Evolutionary conservation across 2,888 invertebrate genomes (phyloP), one percentile per base, ranked within the genome.

Genomic region (Drosophila colorata): DNA sequence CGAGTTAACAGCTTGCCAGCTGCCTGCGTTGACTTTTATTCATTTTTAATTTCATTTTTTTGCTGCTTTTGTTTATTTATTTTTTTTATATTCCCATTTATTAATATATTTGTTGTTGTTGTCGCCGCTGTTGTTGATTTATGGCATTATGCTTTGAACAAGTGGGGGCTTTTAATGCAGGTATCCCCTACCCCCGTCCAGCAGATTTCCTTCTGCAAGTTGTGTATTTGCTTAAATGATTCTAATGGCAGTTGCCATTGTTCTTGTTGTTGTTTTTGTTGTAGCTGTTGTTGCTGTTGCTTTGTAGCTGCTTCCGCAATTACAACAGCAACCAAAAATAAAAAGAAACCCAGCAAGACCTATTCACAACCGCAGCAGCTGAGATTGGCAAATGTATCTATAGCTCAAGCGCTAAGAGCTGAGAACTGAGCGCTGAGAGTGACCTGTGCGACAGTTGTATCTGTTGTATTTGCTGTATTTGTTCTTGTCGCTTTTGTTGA

Each of bases 261-360:
- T 51, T 58, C 14, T 38, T 68, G 33, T 37, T 49, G 43, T 43
- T 63, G 40, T 20, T 48, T 18, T 7, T 46, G 25, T 25, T 37
- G 11, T 35, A 13, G 48, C 52, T 52, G 18, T 40, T 40, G 18
- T n/a, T 41, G 18, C 44, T 40, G 18, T n/a, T 41, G 38, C 16
- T 31, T 13, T 31, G 31, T 11, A 28, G 48, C 31, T 67, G 74
- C 71, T 80, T 80, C 81, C 81, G 79, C 71, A 73, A 80, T 80
- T 70, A 52, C 73, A 58, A 43, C 46, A 48, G 46, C 55, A 57
- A 57, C 58, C 44, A 48, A 35, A 55, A 49, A 18, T 46, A 56
- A 16, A 38, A n/a, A 40, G 11, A 25, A 52, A 31, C 51, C 48
- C 49, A 33, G 33, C 46, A 51, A 33, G 33, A 33, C 1, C 33